phyloP scores from a whole-genome alignment of 2,797 vertebrate genomes.

The Myoxocephalus aenaeus region DNA sequence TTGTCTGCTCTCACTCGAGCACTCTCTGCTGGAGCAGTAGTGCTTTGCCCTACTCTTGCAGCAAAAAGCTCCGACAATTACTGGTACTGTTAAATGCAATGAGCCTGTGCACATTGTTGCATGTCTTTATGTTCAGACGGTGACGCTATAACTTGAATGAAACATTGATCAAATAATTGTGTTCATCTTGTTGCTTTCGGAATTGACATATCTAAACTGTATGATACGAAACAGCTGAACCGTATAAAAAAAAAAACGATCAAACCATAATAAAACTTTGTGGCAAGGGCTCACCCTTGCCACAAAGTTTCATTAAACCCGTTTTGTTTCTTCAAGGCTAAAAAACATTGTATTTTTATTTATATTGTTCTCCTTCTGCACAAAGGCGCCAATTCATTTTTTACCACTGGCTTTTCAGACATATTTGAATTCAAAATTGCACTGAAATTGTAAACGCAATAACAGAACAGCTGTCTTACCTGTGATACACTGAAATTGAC shows the following conservation, averaged over 20 bases:
- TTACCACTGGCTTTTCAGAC: background rate
- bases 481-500: constrained; percentile 99
- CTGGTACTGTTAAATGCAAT: background rate
- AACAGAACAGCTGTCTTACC: constrained; percentile 81
- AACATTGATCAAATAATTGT: background rate
- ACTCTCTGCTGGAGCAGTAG: background rate
- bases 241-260: background rate
- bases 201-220: background rate
- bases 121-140: background rate
- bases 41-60: background rate
- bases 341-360: background rate
- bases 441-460: background rate
- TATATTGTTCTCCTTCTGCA: background rate
- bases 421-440: background rate
- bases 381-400: background rate
- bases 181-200: background rate
- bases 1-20: constrained; percentile 11
- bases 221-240: background rate
- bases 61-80: background rate
- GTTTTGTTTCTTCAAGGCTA: background rate
- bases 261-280: background rate
- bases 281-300: no score
- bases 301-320: no score
- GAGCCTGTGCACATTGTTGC: background rate
- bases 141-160: background rate